A percentile compares a stretch with the other conserved stretches of the same genome.
These are phyloP conservation scores for Panopea generosa DNA, from an alignment of 2,888 invertebrate genomes.

Conservation along the genomic window DNA sequence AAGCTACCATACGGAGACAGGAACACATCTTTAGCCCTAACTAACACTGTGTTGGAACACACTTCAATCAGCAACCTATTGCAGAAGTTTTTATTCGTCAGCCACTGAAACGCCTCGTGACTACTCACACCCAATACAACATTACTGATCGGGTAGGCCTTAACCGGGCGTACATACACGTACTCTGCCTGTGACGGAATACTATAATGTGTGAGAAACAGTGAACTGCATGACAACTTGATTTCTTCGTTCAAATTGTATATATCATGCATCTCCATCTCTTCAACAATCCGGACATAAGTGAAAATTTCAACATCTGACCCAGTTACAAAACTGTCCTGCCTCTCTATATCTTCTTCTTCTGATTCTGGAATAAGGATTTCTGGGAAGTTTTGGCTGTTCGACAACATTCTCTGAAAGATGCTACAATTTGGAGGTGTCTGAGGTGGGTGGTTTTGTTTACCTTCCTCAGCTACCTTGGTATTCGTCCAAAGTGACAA, in stretches of 20 bases:
- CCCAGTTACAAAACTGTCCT: slow-evolving; percentile 32
- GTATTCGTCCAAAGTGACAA: slow-evolving; percentile 63
- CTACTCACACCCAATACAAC: slow-evolving; percentile 74
- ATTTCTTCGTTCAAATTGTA: slow-evolving; percentile 11
- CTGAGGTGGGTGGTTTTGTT: slow-evolving; percentile 35
- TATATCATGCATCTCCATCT: background rate
- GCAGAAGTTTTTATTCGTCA: slow-evolving; percentile 74
- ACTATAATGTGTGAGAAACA: slow-evolving; percentile 75
- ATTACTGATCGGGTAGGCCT: slow-evolving; percentile 71
- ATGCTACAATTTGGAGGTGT: slow-evolving; percentile 31
- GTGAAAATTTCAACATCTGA: slow-evolving; percentile 52
- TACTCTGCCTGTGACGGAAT: slow-evolving; percentile 50
- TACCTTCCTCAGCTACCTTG: slow-evolving; percentile 24
- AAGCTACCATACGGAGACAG: slow-evolving; percentile 71
- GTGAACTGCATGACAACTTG: slow-evolving; percentile 56
- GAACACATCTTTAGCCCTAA: slow-evolving; percentile 76
- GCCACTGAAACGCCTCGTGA: slow-evolving; percentile 73
- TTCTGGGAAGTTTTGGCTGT: slow-evolving; percentile 60
- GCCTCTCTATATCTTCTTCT: slow-evolving; percentile 41
- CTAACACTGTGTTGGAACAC: slow-evolving; percentile 66
- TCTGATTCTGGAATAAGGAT: slow-evolving; percentile 54
- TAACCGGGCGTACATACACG: slow-evolving; percentile 66
- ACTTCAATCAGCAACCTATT: slow-evolving; percentile 71
- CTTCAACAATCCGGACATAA: slow-evolving; percentile 22
- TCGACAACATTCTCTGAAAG: slow-evolving; percentile 59